A percentile compares a stretch with the other conserved stretches of the same genome.
Evolutionary conservation across 2,113 vertebrate species (phyloP).

Genomic region (Anas platyrhynchos): DNA sequence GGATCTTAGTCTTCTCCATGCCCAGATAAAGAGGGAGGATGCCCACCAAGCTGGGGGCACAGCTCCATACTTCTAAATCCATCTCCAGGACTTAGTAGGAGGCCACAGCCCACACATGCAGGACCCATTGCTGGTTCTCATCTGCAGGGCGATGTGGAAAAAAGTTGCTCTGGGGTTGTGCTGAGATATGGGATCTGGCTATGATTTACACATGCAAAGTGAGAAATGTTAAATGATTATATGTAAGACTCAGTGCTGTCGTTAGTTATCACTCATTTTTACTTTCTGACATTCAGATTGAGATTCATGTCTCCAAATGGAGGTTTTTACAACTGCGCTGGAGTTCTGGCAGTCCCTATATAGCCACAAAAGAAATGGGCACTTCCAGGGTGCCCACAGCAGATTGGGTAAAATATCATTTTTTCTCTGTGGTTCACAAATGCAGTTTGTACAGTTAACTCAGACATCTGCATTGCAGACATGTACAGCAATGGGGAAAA

Average conservation of each 20-base stretch:
- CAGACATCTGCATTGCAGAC: background rate
- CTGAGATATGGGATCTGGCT: background rate
- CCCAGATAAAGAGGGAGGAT: background rate
- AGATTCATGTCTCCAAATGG: background rate
- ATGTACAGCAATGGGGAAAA: background rate
- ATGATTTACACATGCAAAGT: background rate
- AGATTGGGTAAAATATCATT: background rate
- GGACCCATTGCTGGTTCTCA: background rate
- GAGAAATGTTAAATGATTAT: background rate
- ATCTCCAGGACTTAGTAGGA: background rate
- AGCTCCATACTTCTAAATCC: background rate
- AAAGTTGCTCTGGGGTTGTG: background rate
- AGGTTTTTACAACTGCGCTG: background rate
- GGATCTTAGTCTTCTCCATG: background rate
- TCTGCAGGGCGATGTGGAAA: background rate
- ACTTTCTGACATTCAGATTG: background rate
- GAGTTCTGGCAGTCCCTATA: background rate
- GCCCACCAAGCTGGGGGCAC: background rate
- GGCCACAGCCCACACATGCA: rapidly evolving
- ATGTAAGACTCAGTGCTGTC: background rate
- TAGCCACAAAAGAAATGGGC: background rate
- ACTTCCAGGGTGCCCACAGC: background rate
- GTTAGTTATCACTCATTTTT: background rate
- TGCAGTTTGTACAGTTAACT: background rate
- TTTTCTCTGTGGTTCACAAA: background rate